Conservation (phyloP, 2,888 invertebrate species). For the Chymomyza fuscimana region DNA sequence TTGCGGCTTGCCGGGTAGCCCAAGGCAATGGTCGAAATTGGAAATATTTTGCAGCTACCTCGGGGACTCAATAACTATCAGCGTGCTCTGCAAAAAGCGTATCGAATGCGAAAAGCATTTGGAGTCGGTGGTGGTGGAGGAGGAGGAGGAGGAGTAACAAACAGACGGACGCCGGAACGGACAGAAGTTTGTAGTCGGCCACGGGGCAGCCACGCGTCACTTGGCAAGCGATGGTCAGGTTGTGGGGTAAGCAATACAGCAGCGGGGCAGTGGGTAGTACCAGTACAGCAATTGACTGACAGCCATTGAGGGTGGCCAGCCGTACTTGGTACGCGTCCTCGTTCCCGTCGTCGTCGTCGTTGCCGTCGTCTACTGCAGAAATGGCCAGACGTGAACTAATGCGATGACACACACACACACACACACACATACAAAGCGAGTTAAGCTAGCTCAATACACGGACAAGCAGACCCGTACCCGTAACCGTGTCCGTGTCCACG, state of each 20-base stretch:
- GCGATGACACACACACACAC: constrained; percentile 4
- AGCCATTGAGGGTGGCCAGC: constrained; percentile 3
- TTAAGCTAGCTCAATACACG: background rate
- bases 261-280: background rate
- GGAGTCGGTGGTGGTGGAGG: background rate
- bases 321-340: background rate
- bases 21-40: constrained; percentile 43
- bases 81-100: constrained; percentile 57
- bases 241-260: constrained; percentile 21
- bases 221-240: constrained; percentile 19
- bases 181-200: constrained; percentile 30
- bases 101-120: constrained; percentile 48
- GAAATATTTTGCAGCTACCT: constrained; percentile 46
- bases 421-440: background rate
- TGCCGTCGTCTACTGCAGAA: background rate
- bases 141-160: background rate
- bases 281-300: background rate
- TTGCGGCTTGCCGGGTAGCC: constrained; percentile 26
- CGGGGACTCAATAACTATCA: constrained; percentile 73
- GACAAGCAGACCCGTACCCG: background rate
- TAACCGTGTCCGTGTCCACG: background rate
- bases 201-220: constrained; percentile 54
- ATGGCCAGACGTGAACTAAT: constrained; percentile 14
- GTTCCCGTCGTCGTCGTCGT: background rate
- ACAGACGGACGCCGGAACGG: background rate